Evolutionary conservation across 2,113 vertebrate genomes (phyloP).

Genomic region (Oryzias melastigma): DNA sequence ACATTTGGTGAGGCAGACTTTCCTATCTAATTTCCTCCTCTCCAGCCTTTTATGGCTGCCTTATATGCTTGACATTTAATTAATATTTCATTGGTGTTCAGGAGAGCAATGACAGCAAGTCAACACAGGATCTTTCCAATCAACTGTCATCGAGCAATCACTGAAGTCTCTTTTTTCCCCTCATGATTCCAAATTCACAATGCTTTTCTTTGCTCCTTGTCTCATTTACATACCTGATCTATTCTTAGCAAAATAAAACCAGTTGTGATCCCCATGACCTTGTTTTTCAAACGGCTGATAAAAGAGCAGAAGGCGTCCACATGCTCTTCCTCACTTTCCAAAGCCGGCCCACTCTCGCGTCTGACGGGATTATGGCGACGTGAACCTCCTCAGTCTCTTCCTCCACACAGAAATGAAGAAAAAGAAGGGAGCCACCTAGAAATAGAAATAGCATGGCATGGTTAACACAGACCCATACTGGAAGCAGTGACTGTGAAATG

Average conservation of each 20-base stretch:
- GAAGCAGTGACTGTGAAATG: conserved; percentile 25
- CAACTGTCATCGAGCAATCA: conserved; percentile 39
- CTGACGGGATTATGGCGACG: conserved; percentile 57
- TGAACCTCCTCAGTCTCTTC: conserved; percentile 48
- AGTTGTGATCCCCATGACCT: conserved; percentile 40
- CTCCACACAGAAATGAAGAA: conserved; percentile 51
- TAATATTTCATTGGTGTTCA: conserved; percentile 51
- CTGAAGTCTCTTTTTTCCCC: conserved; percentile 4
- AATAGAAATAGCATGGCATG: conserved; percentile 49
- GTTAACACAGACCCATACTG: conserved; percentile 38
- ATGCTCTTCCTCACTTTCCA: conserved; percentile 44
- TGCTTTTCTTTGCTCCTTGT: conserved; percentile 26
- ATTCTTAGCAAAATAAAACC: conserved; percentile 28
- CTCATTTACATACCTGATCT: conserved; percentile 42
- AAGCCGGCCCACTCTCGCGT: conserved; percentile 53
- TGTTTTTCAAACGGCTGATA: conserved; percentile 41
- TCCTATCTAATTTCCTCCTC: conserved; percentile 33
- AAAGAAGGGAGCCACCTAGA: conserved; percentile 45
- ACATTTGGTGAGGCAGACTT: conserved; percentile 22
- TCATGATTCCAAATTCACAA: conserved; percentile 9
- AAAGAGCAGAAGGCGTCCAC: conserved; percentile 45
- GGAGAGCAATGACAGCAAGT: conserved; percentile 43
- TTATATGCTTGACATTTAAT: conserved; percentile 60
- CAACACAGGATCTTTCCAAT: conserved; percentile 47
- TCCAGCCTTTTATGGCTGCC: conserved; percentile 28